Percentiles rank a stretch among this genome's conserved stretches.
These are phyloP conservation scores for Subacronicta megacephala DNA, from an alignment of 2,888 invertebrate genomes.

Conservation along the genomic window DNA sequence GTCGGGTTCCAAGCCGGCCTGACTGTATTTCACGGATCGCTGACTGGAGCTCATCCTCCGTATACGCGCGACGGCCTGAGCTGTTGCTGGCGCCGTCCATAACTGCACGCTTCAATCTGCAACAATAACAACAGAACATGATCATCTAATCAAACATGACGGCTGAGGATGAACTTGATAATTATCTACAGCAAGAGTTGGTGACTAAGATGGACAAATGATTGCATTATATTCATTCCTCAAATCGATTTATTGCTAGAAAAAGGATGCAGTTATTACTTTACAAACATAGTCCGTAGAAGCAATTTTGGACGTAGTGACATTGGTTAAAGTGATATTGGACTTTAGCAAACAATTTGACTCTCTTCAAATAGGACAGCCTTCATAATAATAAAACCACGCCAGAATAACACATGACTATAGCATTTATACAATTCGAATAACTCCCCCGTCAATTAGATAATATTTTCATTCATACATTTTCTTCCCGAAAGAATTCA, in stretches of 20 bases:
- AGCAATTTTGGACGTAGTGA: too few relatives aligned
- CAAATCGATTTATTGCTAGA: too few relatives aligned
- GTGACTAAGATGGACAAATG: too few relatives aligned
- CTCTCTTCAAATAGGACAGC: too few relatives aligned
- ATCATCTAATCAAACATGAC: conserved; percentile 4
- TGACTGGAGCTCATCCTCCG: conserved; percentile 97
- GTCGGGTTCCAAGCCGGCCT: conserved; percentile 96
- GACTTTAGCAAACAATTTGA: too few relatives aligned
- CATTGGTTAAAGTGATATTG: too few relatives aligned
- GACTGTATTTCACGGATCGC: conserved; percentile 98
- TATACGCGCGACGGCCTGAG: conserved; percentile 93
- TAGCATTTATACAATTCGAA: conserved; percentile 4
- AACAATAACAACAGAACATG: conserved; percentile 67
- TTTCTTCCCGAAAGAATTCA: conserved; percentile 38
- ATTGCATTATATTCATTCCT: too few relatives aligned
- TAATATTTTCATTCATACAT: conserved; percentile 44
- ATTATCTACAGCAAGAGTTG: too few relatives aligned
- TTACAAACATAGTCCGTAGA: too few relatives aligned
- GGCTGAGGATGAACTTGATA: background rate
- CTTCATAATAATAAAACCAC: background rate
- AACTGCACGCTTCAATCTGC: conserved; percentile 81
- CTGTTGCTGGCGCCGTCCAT: conserved; percentile 82
- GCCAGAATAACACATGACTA: background rate
- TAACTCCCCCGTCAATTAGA: conserved; percentile 11
- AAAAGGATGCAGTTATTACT: too few relatives aligned